Conservation (phyloP, 37 sponge, comb jelly and placozoan species). For the Halisarca cf. caerulea region DNA sequence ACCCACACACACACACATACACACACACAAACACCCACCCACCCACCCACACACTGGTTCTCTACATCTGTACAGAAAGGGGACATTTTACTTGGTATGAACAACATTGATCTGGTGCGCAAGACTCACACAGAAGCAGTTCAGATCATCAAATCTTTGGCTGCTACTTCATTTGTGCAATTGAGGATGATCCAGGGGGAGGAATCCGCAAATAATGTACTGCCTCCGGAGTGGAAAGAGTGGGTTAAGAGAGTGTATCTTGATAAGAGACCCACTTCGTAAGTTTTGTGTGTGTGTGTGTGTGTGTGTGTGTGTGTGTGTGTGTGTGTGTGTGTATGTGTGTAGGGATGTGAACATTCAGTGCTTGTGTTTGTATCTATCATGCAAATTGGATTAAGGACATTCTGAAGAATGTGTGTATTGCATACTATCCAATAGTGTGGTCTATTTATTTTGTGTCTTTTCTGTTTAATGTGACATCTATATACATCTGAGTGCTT, state of each 20-base stretch:
- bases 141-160: conserved; percentile 67
- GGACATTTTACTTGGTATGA: conserved; percentile 81
- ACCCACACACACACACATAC: neutral
- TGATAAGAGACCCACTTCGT: conserved; percentile 19
- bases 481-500: no score
- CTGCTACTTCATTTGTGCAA: conserved; percentile 29
- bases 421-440: no score
- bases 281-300: neutral
- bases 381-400: no score
- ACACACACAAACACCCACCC: neutral
- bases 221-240: conserved; percentile 69
- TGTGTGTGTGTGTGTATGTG: no score
- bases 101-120: conserved; percentile 51
- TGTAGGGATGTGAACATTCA: no score
- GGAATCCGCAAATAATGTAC: conserved; percentile 35
- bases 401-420: no score
- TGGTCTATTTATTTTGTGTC: no score
- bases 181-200: conserved; percentile 80
- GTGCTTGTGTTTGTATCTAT: no score
- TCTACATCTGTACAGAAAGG: conserved; percentile 56
- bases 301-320: neutral
- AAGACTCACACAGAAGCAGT: conserved; percentile 83
- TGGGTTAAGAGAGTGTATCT: conserved; percentile 38
- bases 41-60: neutral
- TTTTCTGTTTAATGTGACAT: no score